Evolutionary conservation across 2,797 vertebrate genomes (phyloP).

Genomic region (Cynopterus sphinx): DNA sequence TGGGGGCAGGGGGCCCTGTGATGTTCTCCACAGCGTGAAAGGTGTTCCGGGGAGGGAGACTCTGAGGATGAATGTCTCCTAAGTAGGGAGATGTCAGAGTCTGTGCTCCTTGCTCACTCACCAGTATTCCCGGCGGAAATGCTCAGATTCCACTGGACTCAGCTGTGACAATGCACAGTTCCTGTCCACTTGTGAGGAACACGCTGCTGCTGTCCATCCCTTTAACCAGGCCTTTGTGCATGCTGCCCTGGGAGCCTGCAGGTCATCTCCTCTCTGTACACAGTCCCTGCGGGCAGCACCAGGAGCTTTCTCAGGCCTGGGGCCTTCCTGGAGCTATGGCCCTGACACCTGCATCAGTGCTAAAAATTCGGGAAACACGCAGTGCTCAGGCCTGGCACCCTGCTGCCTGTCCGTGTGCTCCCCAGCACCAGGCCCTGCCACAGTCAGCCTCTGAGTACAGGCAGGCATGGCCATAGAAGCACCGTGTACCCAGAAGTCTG

Average conservation of each 20-base stretch:
- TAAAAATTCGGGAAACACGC: too few relatives aligned
- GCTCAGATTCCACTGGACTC: background rate
- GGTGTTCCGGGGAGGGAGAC: background rate
- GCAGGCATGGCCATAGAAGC: background rate
- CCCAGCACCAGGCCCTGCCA: background rate
- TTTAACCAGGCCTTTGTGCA: background rate
- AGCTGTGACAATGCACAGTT: background rate
- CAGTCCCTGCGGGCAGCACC: background rate
- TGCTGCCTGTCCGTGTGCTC: too few relatives aligned
- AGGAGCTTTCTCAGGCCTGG: background rate
- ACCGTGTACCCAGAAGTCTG: background rate
- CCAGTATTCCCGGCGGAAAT: background rate
- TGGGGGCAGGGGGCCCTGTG: accelerated
- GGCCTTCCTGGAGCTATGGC: background rate
- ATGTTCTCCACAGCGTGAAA: too few relatives aligned
- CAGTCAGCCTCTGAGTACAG: accelerated
- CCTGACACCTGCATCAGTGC: background rate
- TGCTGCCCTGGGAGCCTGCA: background rate
- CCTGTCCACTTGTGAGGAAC: background rate
- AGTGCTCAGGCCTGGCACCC: too few relatives aligned
- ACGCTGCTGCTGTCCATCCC: background rate
- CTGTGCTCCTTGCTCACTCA: background rate
- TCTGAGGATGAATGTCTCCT: background rate
- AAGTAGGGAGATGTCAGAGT: background rate
- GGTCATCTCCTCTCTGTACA: background rate